Evolutionary conservation across 2,888 invertebrate species (phyloP).

Genomic region (Drosophila hamatofila): DNA sequence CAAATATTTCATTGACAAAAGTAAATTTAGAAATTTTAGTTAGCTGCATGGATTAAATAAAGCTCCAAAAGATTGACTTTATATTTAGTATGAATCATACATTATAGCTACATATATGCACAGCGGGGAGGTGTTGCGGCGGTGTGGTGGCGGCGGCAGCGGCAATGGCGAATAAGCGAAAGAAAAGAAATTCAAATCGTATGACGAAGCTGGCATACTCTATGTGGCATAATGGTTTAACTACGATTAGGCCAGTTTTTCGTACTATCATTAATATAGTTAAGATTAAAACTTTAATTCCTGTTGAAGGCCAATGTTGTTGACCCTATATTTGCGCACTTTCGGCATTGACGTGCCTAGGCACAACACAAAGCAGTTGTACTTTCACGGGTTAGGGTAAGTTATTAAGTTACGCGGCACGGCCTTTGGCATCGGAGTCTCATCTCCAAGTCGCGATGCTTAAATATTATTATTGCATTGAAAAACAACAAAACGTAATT

Average conservation of each 20-base stretch:
- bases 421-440: slow-evolving; percentile 55
- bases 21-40: slow-evolving; percentile 37
- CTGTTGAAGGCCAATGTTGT: background rate
- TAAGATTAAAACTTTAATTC: background rate
- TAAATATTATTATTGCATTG: slow-evolving; percentile 36
- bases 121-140: slow-evolving; percentile 9
- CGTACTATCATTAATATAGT: background rate
- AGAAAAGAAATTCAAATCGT: slow-evolving; percentile 53
- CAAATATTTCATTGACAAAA: slow-evolving; percentile 37
- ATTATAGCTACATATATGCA: slow-evolving; percentile 22
- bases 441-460: slow-evolving; percentile 53
- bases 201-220: slow-evolving; percentile 53
- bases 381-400: slow-evolving; percentile 46
- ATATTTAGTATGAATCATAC: slow-evolving; percentile 72
- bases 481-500: slow-evolving; percentile 29
- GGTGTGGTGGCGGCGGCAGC: slow-evolving; percentile 22
- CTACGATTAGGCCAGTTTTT: background rate
- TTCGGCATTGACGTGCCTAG: background rate
- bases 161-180: slow-evolving; percentile 53
- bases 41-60: slow-evolving; percentile 50
- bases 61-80: slow-evolving; percentile 60
- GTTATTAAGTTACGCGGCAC: slow-evolving; percentile 60
- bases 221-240: background rate
- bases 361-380: background rate
- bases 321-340: slow-evolving; percentile 17